Conservation (phyloP, 2,797 vertebrate species). For the Myotis findleyi region DNA sequence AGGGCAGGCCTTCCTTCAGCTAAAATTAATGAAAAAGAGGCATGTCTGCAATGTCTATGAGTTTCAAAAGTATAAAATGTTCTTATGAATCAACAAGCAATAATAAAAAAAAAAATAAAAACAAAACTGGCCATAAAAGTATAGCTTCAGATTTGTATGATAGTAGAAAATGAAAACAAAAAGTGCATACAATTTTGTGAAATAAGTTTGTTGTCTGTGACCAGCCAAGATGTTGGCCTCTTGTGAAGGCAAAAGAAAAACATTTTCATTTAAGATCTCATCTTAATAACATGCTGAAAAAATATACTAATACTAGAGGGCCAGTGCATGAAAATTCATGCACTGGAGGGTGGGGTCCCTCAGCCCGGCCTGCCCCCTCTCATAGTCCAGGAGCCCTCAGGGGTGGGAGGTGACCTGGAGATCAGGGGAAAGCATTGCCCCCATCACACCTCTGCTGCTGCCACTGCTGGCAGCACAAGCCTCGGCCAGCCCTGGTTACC, state of each 20-base stretch:
- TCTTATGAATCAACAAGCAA: background rate
- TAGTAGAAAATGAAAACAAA: background rate
- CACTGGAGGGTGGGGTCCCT: no score
- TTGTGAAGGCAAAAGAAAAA: background rate
- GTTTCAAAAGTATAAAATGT: conserved; percentile 32
- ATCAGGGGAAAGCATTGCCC: no score
- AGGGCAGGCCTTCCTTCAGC: background rate
- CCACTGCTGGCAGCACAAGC: no score
- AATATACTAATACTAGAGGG: background rate
- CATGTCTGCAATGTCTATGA: background rate
- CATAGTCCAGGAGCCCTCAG: no score
- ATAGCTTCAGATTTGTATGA: background rate
- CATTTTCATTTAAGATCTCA: background rate
- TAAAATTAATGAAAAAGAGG: background rate
- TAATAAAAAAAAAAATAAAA: background rate
- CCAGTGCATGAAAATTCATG: no score
- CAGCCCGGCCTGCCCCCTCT: no score
- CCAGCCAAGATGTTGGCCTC: background rate
- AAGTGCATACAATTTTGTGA: background rate
- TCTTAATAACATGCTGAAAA: background rate
- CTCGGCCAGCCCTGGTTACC: no score
- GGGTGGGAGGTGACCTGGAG: accelerated
- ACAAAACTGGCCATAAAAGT: background rate
- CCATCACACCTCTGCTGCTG: no score
- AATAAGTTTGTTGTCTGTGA: background rate